Evolutionary conservation across 2,797 vertebrate genomes (phyloP).

Genomic region (Scyliorhinus canicula): DNA sequence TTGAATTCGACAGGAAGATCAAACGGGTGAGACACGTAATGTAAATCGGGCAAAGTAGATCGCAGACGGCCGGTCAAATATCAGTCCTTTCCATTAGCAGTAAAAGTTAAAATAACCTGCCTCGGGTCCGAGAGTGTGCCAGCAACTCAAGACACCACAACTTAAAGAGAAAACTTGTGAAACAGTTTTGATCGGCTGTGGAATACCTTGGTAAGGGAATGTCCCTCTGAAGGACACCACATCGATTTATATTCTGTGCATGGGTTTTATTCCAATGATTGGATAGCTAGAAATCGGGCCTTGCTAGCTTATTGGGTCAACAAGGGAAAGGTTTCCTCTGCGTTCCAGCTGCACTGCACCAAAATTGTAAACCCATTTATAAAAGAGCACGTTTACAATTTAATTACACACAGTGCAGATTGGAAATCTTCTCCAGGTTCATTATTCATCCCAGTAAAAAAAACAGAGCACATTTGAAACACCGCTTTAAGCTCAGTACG

Average conservation of each 20-base stretch:
- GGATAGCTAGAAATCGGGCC: background rate
- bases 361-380: background rate
- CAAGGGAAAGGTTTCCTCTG: background rate
- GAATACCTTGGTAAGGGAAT: background rate
- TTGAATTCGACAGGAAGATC: background rate
- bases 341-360: background rate
- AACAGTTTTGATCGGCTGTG: background rate
- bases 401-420: background rate
- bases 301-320: background rate
- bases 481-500: background rate
- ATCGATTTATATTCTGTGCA: background rate
- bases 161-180: background rate
- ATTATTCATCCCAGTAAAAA: background rate
- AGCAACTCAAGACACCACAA: background rate
- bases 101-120: background rate
- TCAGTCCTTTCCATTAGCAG: background rate
- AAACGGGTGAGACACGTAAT: background rate
- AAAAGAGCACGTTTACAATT: background rate
- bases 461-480: background rate
- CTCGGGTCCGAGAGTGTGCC: background rate
- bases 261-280: background rate
- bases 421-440: background rate
- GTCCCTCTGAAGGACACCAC: background rate
- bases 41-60: background rate
- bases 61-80: background rate